Percentiles rank a stretch among this genome's conserved stretches.
Conservation (phyloP, 1,140 invertebrate species). For the Drosophila tristis region DNA sequence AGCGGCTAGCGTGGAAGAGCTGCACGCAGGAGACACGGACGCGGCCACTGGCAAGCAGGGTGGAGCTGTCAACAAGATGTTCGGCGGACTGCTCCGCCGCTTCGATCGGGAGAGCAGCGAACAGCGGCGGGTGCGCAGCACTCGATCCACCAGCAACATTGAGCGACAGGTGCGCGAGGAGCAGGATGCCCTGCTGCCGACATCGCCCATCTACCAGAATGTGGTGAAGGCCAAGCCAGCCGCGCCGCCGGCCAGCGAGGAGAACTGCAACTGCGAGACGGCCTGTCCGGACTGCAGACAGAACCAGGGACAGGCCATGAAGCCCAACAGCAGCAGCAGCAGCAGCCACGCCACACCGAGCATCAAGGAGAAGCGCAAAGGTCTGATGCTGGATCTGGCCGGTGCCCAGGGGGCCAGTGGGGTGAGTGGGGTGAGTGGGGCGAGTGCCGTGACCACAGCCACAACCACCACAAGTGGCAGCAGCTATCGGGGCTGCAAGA, state of each 20-base stretch:
- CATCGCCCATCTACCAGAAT: conserved; percentile 77
- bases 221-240: conserved; percentile 31
- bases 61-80: conserved; percentile 87
- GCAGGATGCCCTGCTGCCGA: conserved; percentile 28
- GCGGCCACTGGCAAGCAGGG: conserved; percentile 83
- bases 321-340: neutral
- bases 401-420: conserved; percentile 32
- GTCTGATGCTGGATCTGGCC: conserved; percentile 89
- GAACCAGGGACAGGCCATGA: conserved; percentile 26
- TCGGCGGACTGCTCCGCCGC: conserved; percentile 89
- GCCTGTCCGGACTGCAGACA: conserved; percentile 64
- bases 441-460: conserved; percentile 45
- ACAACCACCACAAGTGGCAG: conserved; percentile 33
- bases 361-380: conserved; percentile 84
- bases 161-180: conserved; percentile 62
- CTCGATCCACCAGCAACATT: conserved; percentile 80
- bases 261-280: conserved; percentile 67
- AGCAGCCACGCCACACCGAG: conserved; percentile 14
- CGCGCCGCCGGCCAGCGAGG: conserved; percentile 17
- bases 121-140: conserved; percentile 67
- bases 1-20: conserved; percentile 88
- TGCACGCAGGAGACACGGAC: conserved; percentile 85
- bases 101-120: conserved; percentile 85
- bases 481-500: conserved; percentile 59
- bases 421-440: neutral